Base-by-base conservation (phyloP, 2,888 invertebrate genomes). In the Ariolimax columbianus region DNA sequence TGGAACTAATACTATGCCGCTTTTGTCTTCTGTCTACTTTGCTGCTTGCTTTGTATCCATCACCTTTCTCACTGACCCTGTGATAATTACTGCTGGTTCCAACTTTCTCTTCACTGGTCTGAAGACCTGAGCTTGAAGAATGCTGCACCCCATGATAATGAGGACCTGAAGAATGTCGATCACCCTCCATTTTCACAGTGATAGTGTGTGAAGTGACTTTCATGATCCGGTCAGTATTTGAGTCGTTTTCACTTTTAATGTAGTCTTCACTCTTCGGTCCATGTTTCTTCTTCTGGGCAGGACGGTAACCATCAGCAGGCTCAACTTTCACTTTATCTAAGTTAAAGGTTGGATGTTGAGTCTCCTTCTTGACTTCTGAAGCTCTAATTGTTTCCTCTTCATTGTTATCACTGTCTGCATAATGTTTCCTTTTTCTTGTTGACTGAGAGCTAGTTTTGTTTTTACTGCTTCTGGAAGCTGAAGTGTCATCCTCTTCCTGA, bases 1-100 rank as follows among this genome's bases (percentile, higher is more conserved):
- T 78, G 7, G 79, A 75, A 68, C 85, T 85, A 9, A 85, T 30
- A 33, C 75, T 81, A 36, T 85, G 85, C 4, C 73, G 51, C 40
- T 81, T 77, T n/a, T 77, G 63, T 36, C 70, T 82, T 26, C 85
- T 75, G 51, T 85, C 77, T 33, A 85, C 38, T 59, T 51, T 66
- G 30, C 30, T 59, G 23, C 38, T 7, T 47, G 51, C 77, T 30
- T 6, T 66, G 30, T 38, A 51, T n/a, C 77, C 33, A n/a, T 83
- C 66, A 40, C 77, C 47, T 40, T 63, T 63, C 30, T 30, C 66
- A 68, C 47, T 7, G n/a, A 68, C 43, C 26, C 43, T 43, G 30
- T 81, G 38, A 51, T 70, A 3, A 33, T 40, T 0, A 40, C 72
- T 81, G 26, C 47, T 36, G 1, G 30, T 6, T 36, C 36, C 47